A percentile compares a stretch with the other conserved stretches of the same genome.
Evolutionary conservation across 2,888 invertebrate genomes (phyloP).

Genomic region (Plagiodera versicolora): DNA sequence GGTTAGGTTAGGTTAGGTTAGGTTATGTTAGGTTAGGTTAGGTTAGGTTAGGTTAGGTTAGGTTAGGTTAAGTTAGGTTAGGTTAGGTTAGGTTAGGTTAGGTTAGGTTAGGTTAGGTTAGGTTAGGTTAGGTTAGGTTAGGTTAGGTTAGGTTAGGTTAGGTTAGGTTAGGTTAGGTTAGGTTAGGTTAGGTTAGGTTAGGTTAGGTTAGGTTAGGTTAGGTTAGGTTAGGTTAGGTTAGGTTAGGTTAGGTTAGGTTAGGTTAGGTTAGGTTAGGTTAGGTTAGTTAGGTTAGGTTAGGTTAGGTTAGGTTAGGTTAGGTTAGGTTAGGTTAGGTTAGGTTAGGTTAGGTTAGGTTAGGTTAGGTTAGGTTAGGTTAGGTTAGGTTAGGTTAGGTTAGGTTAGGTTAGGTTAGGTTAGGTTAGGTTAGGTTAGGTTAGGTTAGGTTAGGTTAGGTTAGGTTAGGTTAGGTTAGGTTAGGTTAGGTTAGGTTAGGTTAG

Average conservation of each 20-base stretch:
- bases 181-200: conserved; percentile 24
- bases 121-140: conserved; percentile 26
- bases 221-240: conserved; percentile 24
- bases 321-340: conserved; percentile 12
- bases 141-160: conserved; percentile 23
- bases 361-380: conserved; percentile 13
- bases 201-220: conserved; percentile 9
- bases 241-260: conserved; percentile 24
- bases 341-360: conserved; percentile 10
- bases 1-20: conserved; percentile 15
- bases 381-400: conserved; percentile 11
- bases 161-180: conserved; percentile 25
- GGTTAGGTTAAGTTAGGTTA: conserved; percentile 23
- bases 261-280: background rate
- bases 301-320: conserved; percentile 12
- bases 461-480: conserved; percentile 25
- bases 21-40: conserved; percentile 15
- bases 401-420: conserved; percentile 12
- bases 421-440: conserved; percentile 19
- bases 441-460: conserved; percentile 26
- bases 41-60: conserved; percentile 27
- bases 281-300: background rate
- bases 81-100: conserved; percentile 29
- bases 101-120: conserved; percentile 24
- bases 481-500: conserved; percentile 27